Conservation (phyloP, 2,113 vertebrate genomes). For the Calonectris borealis region DNA sequence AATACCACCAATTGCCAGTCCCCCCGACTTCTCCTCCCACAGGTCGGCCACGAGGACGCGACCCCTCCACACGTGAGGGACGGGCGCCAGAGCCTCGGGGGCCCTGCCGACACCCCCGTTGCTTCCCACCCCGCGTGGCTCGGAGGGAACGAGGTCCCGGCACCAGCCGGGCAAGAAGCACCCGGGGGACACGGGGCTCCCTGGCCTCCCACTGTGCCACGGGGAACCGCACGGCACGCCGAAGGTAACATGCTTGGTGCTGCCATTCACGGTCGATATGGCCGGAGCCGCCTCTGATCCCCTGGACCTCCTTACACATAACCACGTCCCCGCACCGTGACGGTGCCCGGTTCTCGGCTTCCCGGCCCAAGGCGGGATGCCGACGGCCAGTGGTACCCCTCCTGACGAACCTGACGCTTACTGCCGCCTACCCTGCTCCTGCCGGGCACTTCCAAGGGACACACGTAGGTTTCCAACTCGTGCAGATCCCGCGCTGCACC, state of each 20-base stretch:
- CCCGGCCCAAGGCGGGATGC: neutral
- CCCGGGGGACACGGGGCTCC: neutral
- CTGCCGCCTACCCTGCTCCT: neutral
- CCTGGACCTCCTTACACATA: neutral
- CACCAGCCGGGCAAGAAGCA: neutral
- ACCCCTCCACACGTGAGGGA: neutral
- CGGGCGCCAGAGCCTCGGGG: accelerated
- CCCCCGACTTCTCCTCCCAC: neutral
- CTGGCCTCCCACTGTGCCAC: accelerated
- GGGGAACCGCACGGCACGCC: neutral
- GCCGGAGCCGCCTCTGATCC: neutral
- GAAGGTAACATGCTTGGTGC: accelerated
- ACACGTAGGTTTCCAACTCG: neutral
- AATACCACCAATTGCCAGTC: neutral
- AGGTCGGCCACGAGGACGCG: accelerated
- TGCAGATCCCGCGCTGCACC: neutral
- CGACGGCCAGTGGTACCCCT: neutral
- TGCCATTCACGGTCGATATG: accelerated
- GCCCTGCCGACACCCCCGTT: accelerated
- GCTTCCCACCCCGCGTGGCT: accelerated
- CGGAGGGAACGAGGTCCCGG: accelerated
- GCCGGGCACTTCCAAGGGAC: neutral
- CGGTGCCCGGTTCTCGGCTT: neutral
- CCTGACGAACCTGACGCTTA: neutral
- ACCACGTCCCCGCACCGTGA: neutral